phyloP scores from a whole-genome alignment of 2,113 vertebrate genomes.

The Hippocampus comes region DNA sequence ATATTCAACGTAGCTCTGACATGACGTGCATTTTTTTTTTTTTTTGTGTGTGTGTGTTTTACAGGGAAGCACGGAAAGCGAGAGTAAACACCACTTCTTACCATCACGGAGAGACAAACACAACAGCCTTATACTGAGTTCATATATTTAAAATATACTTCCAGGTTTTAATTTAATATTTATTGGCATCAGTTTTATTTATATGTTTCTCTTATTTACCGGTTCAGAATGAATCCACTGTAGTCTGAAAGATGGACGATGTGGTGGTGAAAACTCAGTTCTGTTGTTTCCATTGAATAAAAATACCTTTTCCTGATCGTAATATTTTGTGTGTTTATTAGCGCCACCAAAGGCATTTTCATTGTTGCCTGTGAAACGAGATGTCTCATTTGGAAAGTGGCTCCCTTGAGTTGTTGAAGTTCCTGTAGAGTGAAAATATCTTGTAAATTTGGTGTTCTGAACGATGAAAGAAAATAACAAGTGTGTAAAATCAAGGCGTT shows the following conservation, averaged over 20 bases:
- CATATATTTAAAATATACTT: conserved; percentile 31
- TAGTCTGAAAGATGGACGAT: not conserved
- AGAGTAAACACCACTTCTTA: conserved; percentile 2
- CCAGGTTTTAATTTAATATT: conserved; percentile 50
- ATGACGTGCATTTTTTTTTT: not conserved
- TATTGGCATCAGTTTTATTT: conserved; percentile 30
- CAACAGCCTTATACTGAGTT: conserved; percentile 11
- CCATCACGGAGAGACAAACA: not conserved
- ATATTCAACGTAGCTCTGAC: not conserved
- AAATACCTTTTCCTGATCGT: conserved; percentile 1
- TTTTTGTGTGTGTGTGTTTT: conserved; percentile 24
- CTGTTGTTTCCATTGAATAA: not conserved
- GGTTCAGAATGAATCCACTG: not conserved
- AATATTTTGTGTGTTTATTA: not conserved
- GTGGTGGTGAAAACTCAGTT: not conserved
- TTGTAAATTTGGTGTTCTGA: not conserved
- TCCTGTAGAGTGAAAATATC: not conserved
- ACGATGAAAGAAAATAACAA: no score
- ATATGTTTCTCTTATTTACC: conserved; percentile 10
- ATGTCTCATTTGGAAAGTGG: no score
- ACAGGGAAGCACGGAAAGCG: conserved; percentile 31
- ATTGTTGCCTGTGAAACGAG: not conserved
- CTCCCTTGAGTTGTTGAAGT: no score
- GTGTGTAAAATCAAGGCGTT: no score
- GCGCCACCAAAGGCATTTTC: not conserved